These are phyloP conservation scores for Dicyrtomina minuta DNA, from an alignment of 2,888 invertebrate genomes.

Conservation along the genomic window DNA sequence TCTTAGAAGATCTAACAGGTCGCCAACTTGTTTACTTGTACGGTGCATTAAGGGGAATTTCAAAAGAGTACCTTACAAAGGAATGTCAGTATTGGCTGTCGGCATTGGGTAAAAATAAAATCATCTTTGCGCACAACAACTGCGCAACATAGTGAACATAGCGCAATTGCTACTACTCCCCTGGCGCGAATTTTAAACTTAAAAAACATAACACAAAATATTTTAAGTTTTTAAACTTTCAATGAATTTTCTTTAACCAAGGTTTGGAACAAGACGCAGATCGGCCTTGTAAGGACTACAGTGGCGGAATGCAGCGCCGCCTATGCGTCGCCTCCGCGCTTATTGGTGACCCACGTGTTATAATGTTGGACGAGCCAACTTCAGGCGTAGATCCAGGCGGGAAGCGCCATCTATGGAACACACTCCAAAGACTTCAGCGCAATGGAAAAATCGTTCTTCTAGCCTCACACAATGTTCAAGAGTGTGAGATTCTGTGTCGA, in stretches of 20 bases:
- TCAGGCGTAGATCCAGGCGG: conserved; percentile 30
- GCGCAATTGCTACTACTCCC: too few relatives aligned
- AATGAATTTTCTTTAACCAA: too few relatives aligned
- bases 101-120: conserved; percentile 35
- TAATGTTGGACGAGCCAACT: conserved; percentile 20
- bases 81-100: conserved; percentile 35
- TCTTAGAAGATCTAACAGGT: conserved; percentile 32
- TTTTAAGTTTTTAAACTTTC: too few relatives aligned
- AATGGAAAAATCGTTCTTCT: conserved; percentile 30
- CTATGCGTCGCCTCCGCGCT: conserved; percentile 34
- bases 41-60: conserved; percentile 27
- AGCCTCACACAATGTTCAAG: conserved; percentile 36
- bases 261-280: conserved; percentile 35
- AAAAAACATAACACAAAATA: too few relatives aligned
- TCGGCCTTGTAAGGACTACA: conserved; percentile 21
- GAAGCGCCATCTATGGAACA: conserved; percentile 32
- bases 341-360: conserved; percentile 23
- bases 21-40: conserved; percentile 30
- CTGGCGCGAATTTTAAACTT: too few relatives aligned
- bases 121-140: too few relatives aligned
- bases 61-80: background rate
- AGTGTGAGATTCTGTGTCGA: conserved; percentile 37
- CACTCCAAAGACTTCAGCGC: conserved; percentile 27
- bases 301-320: conserved; percentile 32
- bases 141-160: too few relatives aligned